Base-by-base conservation (phyloP, 2,888 invertebrate species). In the Cephus spinipes region DNA sequence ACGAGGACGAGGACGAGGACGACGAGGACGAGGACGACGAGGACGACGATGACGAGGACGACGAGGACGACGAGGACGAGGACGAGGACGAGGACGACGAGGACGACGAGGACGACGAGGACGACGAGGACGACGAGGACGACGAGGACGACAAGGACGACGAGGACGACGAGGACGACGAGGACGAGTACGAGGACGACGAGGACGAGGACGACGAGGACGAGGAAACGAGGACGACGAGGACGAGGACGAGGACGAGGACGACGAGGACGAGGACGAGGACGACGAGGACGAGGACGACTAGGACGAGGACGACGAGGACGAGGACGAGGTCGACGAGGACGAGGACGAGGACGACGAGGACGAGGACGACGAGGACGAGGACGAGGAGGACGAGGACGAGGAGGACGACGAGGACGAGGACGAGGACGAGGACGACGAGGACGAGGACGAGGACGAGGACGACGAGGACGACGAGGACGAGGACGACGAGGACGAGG, bases 21-120 rank as follows among this genome's bases (percentile, higher is more conserved):
- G 68, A 68, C 23, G 68, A 68, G 12, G 68, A 55, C 11, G 36
- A 34, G 6, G 75, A 30, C 15, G 55, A 76, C 3, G 76, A 35
- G 68, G 77, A 23, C 68, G 68, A 68, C 68, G 68, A 23, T 68
- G 68, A 68, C 68, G 68, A 68, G n/a, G 32, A 68, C 68, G 68
- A 68, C 68, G 68, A 68, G 68, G 68, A 68, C 68, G 68, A 68
- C 68, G 68, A 68, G 68, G 68, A 68, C 68, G 68, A 68, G 68
- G 32, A 31, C n/a, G 73, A 73, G 32, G 73, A 73, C n/a, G 73
- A 73, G 15, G 73, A 73, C 15, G 12, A 68, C 68, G 68, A 68
- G 68, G 68, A 68, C 68, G n/a, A 68, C 36, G 30, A 68, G 12
- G 68, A 68, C 23, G 68, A 68, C 68, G 68, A 68, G 68, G 68